These are phyloP conservation scores for Zaprionus gabonicus DNA, from an alignment of 1,140 invertebrate genomes.

Conservation along the genomic window DNA sequence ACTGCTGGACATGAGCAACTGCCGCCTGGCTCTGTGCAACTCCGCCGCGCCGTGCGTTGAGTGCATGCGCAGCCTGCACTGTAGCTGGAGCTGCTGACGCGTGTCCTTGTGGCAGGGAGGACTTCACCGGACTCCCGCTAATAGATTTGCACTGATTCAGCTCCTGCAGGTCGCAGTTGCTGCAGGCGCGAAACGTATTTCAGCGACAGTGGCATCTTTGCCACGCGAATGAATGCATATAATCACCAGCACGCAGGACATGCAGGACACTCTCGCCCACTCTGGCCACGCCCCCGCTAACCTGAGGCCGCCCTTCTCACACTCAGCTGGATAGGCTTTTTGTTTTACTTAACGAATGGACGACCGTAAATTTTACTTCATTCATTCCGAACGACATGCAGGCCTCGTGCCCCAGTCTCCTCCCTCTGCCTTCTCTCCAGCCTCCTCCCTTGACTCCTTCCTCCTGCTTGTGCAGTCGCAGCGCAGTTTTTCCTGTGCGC, in stretches of 20 bases:
- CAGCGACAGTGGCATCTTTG: constrained; percentile 27
- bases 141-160: constrained; percentile 62
- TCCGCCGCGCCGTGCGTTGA: constrained; percentile 4
- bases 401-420: not conserved
- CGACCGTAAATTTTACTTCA: constrained; percentile 76
- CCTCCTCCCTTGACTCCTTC: too few relatives aligned
- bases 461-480: constrained; percentile 25
- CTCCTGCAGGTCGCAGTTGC: not conserved
- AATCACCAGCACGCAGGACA: constrained; percentile 51
- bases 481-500: constrained; percentile 39
- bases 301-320: not conserved
- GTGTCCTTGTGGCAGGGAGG: constrained; percentile 35
- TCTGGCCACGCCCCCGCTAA: not conserved
- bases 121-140: constrained; percentile 38
- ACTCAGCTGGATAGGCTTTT: constrained; percentile 33
- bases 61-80: constrained; percentile 42
- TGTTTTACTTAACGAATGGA: constrained; percentile 63
- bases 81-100: constrained; percentile 32
- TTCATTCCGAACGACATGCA: constrained; percentile 45
- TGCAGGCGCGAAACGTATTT: constrained; percentile 30
- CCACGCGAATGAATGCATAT: constrained; percentile 53
- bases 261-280: not conserved
- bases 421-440: too few relatives aligned
- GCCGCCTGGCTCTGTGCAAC: constrained; percentile 25
- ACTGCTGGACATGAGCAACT: constrained; percentile 32